phyloP scores from a whole-genome alignment of 2,797 vertebrate species.

The Otus scops region DNA sequence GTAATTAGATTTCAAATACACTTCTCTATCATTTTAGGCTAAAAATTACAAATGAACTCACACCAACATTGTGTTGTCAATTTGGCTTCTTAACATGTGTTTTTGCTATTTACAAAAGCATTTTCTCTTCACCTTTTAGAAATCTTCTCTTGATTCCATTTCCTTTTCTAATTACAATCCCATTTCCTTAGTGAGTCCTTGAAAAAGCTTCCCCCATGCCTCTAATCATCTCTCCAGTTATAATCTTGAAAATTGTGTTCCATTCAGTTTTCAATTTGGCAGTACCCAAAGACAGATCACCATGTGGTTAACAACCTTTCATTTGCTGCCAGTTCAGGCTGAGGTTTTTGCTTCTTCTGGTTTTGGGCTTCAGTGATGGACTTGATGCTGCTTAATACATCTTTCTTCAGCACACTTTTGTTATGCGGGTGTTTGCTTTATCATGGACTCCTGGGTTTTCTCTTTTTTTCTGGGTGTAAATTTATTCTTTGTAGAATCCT shows the following conservation, averaged over 20 bases:
- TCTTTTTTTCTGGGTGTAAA: background rate
- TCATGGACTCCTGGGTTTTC: background rate
- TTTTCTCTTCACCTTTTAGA: slow-evolving; percentile 69
- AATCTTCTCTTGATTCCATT: slow-evolving; percentile 64
- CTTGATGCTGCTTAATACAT: background rate
- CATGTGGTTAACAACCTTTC: slow-evolving; percentile 72
- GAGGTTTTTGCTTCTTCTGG: slow-evolving; percentile 39
- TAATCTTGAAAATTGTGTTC: slow-evolving; percentile 75
- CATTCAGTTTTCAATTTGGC: slow-evolving; percentile 75
- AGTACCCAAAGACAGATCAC: slow-evolving; percentile 68
- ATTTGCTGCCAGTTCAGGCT: slow-evolving; percentile 65
- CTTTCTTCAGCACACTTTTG: background rate
- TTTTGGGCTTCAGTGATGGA: slow-evolving; percentile 27
- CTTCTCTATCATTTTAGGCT: slow-evolving; percentile 59
- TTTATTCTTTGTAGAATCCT: background rate
- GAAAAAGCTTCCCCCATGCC: slow-evolving; percentile 71
- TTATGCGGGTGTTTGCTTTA: slow-evolving; percentile 8
- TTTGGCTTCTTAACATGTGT: slow-evolving; percentile 37
- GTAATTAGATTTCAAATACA: slow-evolving; percentile 47
- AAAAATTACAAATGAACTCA: slow-evolving; percentile 45
- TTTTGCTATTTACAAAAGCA: slow-evolving; percentile 66
- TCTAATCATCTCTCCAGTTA: slow-evolving; percentile 75
- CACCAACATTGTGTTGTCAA: slow-evolving; percentile 29
- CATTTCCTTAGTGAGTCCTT: slow-evolving; percentile 74
- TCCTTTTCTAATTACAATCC: slow-evolving; percentile 75